A percentile compares a stretch with the other conserved stretches of the same genome.
These are phyloP conservation scores for Typhlichthys subterraneus DNA, from an alignment of 2,797 vertebrate genomes.

Conservation along the genomic window DNA sequence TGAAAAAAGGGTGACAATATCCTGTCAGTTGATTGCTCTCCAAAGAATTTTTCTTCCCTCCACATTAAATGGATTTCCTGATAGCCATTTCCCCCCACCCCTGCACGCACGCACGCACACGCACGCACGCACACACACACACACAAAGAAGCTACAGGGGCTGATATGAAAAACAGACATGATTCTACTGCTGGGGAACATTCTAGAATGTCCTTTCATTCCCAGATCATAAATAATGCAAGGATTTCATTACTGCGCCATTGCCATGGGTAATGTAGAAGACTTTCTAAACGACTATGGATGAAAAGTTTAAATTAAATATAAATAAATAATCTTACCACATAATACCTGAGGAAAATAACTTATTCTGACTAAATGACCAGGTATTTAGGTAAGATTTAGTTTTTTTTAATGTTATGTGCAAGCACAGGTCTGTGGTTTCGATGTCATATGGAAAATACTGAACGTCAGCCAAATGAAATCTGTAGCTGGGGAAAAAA, in stretches of 20 bases:
- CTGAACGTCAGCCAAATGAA: conserved; percentile 8
- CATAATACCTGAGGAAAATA: not conserved
- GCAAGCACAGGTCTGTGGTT: conserved; percentile 28
- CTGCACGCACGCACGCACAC: not conserved
- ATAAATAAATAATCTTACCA: not conserved
- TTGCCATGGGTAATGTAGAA: not conserved
- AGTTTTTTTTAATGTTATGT: conserved; percentile 1
- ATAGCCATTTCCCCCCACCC: not conserved
- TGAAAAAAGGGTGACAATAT: conserved; percentile 8
- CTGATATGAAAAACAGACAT: conserved; percentile 6
- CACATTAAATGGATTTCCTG: conserved; percentile 22
- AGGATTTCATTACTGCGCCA: too few species aligned
- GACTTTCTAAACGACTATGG: not conserved
- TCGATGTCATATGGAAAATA: conserved; percentile 30
- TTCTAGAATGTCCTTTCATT: conserved; percentile 1
- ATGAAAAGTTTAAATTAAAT: not conserved
- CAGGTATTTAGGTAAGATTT: not conserved
- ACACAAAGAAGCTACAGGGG: conserved; percentile 4
- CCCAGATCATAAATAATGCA: too few species aligned
- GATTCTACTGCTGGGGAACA: conserved; percentile 29
- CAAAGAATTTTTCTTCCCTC: conserved; percentile 5
- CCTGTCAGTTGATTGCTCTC: conserved; percentile 11
- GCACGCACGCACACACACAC: not conserved
- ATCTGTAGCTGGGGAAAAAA: not conserved
- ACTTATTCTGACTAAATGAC: not conserved